Conservation (phyloP, 2,797 vertebrate genomes). For the Sebastolobus altivelis region DNA sequence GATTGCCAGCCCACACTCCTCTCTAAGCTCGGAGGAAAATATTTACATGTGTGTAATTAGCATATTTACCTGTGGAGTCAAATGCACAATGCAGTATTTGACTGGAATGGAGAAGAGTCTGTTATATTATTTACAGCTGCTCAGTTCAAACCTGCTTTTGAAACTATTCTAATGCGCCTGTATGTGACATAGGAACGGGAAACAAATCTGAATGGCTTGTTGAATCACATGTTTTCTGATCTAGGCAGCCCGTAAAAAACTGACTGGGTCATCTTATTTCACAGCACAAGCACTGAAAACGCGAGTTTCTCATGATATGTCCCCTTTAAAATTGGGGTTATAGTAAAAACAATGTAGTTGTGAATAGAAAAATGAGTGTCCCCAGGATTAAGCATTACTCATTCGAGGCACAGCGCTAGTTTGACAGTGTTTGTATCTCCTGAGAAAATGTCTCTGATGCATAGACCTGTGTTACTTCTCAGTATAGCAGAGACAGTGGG, state of each 20-base stretch:
- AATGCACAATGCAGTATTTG: constrained; percentile 19
- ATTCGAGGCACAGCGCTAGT: background rate
- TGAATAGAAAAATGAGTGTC: background rate
- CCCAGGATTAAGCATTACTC: background rate
- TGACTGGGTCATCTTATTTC: no score
- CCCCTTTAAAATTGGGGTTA: background rate
- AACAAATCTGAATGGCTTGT: no score
- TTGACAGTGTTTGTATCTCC: background rate
- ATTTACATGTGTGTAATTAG: constrained; percentile 59
- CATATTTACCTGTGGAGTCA: constrained; percentile 59
- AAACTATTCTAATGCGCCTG: background rate
- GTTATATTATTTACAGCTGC: constrained; percentile 2
- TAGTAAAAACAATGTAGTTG: background rate
- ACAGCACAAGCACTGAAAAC: no score
- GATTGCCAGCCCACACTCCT: constrained; percentile 27
- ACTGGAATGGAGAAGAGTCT: background rate
- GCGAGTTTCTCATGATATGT: background rate
- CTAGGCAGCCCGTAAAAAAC: no score
- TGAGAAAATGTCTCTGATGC: constrained; percentile 3
- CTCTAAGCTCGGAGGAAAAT: constrained; percentile 48
- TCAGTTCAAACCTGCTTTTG: constrained; percentile 11
- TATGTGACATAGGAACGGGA: no score
- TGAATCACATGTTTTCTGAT: no score
- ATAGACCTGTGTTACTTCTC: background rate
- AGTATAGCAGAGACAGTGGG: constrained; percentile 6